Evolutionary conservation across 2,113 vertebrate genomes (phyloP).

Genomic region (Diadophis punctatus): DNA sequence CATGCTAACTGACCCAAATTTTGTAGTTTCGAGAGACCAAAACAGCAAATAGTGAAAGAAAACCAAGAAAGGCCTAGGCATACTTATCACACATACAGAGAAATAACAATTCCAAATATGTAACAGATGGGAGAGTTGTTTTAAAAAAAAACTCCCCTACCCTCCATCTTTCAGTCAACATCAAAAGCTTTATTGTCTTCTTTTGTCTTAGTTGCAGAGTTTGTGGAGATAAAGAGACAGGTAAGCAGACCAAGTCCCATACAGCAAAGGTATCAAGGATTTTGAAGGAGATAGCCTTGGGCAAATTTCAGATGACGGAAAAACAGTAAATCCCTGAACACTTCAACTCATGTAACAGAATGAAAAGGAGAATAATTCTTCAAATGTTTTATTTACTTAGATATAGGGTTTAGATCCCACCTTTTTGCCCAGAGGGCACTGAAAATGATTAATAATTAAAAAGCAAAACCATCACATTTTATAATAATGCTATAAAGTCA

Average conservation of each 20-base stretch:
- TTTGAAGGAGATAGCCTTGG: neutral
- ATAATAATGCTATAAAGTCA: neutral
- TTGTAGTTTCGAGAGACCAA: neutral
- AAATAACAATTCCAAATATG: neutral
- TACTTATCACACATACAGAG: neutral
- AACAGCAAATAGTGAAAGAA: neutral
- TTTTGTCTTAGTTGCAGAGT: neutral
- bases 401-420: neutral
- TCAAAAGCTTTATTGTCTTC: neutral
- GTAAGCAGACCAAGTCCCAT: too few relatives aligned
- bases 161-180: neutral
- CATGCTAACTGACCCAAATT: neutral
- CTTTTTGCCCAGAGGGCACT: neutral
- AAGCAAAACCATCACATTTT: neutral
- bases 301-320: neutral
- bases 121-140: neutral
- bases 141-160: neutral
- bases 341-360: neutral
- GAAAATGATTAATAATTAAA: neutral
- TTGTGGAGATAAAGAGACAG: neutral
- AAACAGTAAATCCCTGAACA: neutral
- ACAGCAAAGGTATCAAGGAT: neutral
- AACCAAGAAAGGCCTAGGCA: neutral
- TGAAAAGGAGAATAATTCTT: neutral
- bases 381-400: neutral